Evolutionary conservation across 2,797 vertebrate genomes (phyloP), one percentile per base, ranked within the genome.

Genomic region (Microctenopoma lineatum): DNA sequence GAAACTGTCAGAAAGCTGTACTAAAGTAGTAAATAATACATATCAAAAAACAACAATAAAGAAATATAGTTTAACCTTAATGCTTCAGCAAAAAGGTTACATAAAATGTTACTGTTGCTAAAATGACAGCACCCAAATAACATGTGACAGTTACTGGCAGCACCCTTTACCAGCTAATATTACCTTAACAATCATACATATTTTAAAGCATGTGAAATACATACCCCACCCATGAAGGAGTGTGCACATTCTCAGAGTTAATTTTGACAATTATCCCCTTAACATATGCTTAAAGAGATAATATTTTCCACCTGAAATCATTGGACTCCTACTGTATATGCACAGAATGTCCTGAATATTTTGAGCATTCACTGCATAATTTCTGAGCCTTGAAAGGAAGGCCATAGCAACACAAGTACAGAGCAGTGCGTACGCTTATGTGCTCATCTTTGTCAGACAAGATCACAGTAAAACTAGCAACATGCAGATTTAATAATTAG

Each of bases 251-350:
- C 47, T 66, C n/a, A 54, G 58, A 59, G 59, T 63, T 36, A 44
- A 53, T 52, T 70, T 32, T 84, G 74, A 82, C 77, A 80, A 72
- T 59, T 58, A 79, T 84, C 51, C 66, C 45, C 39, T 66, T 74
- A 54, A 77, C 15, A 47, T 77, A 62, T 44, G 47, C 55, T 74
- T 61, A 53, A 64, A 41, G 2, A 29, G 53, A 69, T 56, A 59
- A 83, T 61, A 9, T 27, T 44, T 56, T 74, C 53, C 36, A 73
- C 57, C 53, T 79, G 56, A 61, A 68, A 75, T 62, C 59, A 48
- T 32, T 73, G 63, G 26, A 69, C 32, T 25, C 0, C 27, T 39
- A n/a, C 14, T n/a, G 44, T n/a, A 51, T 56, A 57, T 48, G 59
- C 48, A 56, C 42, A 54, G 36, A 70, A 45, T n/a, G 44, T 42